Percentiles rank a stretch among this genome's conserved stretches.
Conservation (phyloP, 1,140 invertebrate species). For the Lordiphosa collinella region DNA sequence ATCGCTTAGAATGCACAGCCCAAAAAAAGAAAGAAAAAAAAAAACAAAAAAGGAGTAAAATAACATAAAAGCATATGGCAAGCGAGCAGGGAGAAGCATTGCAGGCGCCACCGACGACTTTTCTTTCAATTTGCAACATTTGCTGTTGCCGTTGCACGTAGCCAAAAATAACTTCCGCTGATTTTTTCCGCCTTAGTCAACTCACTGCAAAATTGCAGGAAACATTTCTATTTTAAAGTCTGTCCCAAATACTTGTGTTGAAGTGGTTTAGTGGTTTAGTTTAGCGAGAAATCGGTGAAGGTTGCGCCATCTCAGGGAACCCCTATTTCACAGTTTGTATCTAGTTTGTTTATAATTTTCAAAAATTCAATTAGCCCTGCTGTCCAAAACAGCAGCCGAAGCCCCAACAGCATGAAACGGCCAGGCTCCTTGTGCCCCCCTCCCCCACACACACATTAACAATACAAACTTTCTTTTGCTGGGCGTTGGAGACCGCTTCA, state of each 20-base stretch:
- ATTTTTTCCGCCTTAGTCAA: constrained; percentile 48
- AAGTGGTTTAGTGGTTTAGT: constrained; percentile 25
- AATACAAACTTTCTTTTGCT: constrained; percentile 61
- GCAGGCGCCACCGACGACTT: constrained; percentile 33
- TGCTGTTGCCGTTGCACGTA: constrained; percentile 61
- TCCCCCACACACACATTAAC: constrained; percentile 44
- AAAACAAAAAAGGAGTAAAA: constrained; percentile 25
- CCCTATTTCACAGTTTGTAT: constrained; percentile 15
- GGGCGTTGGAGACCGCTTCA: constrained; percentile 5
- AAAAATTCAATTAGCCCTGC: constrained; percentile 68
- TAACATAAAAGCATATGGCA: constrained; percentile 61
- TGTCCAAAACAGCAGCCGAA: constrained; percentile 62
- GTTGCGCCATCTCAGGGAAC: background rate
- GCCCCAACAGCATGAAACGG: constrained; percentile 3
- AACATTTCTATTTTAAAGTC: constrained; percentile 64
- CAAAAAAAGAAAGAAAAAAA: constrained; percentile 26
- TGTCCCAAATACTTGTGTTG: constrained; percentile 11
- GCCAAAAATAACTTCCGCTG: constrained; percentile 72
- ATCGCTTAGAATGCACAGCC: constrained; percentile 62
- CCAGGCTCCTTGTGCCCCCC: background rate
- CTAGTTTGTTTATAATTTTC: constrained; percentile 51
- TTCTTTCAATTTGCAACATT: constrained; percentile 76
- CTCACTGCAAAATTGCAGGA: constrained; percentile 59
- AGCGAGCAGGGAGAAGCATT: background rate
- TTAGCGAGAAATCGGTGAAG: background rate